A percentile compares a stretch with the other conserved stretches of the same genome.
Conservation (phyloP, 2,113 vertebrate genomes). For the Gadus macrocephalus region DNA sequence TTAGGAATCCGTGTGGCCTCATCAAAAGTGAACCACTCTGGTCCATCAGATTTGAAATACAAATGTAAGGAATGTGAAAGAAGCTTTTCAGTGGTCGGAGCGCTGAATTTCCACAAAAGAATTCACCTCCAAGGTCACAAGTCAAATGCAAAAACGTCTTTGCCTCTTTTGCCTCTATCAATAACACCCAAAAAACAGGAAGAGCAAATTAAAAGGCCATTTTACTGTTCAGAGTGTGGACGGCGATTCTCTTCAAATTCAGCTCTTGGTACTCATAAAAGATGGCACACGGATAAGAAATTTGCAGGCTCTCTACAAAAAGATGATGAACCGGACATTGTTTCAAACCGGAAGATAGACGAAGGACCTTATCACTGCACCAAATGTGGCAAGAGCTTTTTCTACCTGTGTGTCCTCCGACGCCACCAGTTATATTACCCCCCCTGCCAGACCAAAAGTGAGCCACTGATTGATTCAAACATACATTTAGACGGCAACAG, state of each 20-base stretch:
- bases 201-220: constrained; percentile 42
- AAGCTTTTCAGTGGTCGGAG: constrained; percentile 66
- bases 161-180: constrained; percentile 3
- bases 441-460: constrained; percentile 36
- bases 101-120: constrained; percentile 72
- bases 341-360: constrained; percentile 28
- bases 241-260: constrained; percentile 67
- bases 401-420: constrained; percentile 65
- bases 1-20: constrained; percentile 1
- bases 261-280: constrained; percentile 68
- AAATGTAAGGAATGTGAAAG: constrained; percentile 65
- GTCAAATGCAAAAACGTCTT: constrained; percentile 28
- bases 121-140: constrained; percentile 48
- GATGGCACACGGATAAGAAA: constrained; percentile 70
- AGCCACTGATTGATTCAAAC: constrained; percentile 6
- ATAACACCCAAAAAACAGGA: constrained; percentile 30
- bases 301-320: constrained; percentile 45
- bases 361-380: constrained; percentile 60
- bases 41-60: constrained; percentile 52
- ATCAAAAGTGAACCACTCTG: neutral
- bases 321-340: constrained; percentile 36
- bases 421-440: constrained; percentile 62
- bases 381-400: constrained; percentile 66
- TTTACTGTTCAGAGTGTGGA: constrained; percentile 70
- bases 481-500: neutral